Percentiles rank a stretch among this genome's conserved stretches.
phyloP scores from a whole-genome alignment of 2,888 invertebrate species.

The Callinectes sapidus region DNA sequence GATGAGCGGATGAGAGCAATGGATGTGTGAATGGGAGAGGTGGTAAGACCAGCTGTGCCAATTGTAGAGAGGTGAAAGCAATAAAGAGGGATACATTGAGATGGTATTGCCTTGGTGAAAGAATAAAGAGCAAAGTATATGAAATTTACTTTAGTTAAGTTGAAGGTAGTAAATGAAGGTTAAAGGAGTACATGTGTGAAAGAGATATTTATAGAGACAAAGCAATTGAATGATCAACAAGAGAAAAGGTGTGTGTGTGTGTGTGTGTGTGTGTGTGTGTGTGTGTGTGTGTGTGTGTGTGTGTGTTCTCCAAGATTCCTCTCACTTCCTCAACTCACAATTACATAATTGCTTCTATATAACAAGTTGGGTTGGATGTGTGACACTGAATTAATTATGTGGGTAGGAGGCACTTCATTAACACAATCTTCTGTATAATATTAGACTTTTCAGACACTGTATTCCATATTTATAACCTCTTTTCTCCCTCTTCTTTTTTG shows the following conservation, averaged over 20 bases:
- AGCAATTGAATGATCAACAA: too few species aligned
- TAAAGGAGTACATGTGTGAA: too few species aligned
- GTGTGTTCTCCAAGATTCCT: constrained; percentile 2
- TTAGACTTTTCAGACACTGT: background rate
- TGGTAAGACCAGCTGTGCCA: too few species aligned
- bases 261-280: constrained; percentile 41
- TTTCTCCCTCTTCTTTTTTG: background rate
- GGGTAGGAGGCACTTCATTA: constrained; percentile 6
- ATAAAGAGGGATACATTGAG: too few species aligned
- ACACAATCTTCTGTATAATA: background rate
- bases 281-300: constrained; percentile 28
- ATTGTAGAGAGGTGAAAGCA: too few species aligned
- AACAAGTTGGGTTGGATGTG: background rate
- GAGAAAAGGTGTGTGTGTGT: constrained; percentile 5
- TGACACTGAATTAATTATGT: background rate
- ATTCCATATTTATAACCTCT: background rate
- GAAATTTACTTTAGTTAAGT: too few species aligned
- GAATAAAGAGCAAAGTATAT: too few species aligned
- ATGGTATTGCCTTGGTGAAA: too few species aligned
- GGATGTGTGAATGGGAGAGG: too few species aligned
- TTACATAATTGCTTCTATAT: background rate
- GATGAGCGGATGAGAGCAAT: too few species aligned
- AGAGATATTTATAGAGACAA: too few species aligned
- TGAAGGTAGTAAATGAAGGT: too few species aligned
- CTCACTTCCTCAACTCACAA: background rate